A percentile compares a stretch with the other conserved stretches of the same genome.
These are phyloP conservation scores for Pammene aurita DNA, from an alignment of 2,888 invertebrate species.

Conservation along the genomic window DNA sequence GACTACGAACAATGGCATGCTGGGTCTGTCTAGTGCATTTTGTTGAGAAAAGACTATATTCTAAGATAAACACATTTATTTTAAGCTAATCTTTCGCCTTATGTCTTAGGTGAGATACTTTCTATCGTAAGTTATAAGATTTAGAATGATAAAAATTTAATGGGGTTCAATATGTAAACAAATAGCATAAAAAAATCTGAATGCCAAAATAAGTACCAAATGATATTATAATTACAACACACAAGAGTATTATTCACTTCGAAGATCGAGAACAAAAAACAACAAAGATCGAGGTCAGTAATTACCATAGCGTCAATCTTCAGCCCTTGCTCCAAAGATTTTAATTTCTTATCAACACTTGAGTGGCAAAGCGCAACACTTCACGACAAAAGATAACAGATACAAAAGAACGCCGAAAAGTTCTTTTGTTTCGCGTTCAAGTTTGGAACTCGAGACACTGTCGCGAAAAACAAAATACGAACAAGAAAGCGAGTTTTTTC, in stretches of 20 bases:
- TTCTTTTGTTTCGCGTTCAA: constrained; percentile 44
- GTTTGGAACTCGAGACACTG: constrained; percentile 41
- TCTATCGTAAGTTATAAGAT: no score
- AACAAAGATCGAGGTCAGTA: constrained; percentile 34
- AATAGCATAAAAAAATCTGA: neutral
- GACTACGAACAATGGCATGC: no score
- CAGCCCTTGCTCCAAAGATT: constrained; percentile 32
- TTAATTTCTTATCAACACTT: constrained; percentile 44
- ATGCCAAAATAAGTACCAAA: neutral
- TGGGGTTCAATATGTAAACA: no score
- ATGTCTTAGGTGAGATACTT: no score
- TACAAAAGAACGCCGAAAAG: constrained; percentile 42
- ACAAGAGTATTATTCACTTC: constrained; percentile 14
- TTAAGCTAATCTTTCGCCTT: no score
- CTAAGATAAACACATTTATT: no score
- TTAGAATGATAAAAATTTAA: no score
- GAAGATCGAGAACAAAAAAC: constrained; percentile 16
- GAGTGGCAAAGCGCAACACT: constrained; percentile 45
- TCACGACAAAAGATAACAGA: constrained; percentile 43
- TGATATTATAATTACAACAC: neutral
- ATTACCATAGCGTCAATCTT: constrained; percentile 41
- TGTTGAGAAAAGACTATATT: no score
- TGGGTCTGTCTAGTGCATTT: no score
- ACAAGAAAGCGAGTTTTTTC: constrained; percentile 26
- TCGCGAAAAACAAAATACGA: constrained; percentile 29